Evolutionary conservation across 2,797 vertebrate species (phyloP), one percentile per base, ranked within the genome.

Genomic region (Typhlichthys eigenmanni): DNA sequence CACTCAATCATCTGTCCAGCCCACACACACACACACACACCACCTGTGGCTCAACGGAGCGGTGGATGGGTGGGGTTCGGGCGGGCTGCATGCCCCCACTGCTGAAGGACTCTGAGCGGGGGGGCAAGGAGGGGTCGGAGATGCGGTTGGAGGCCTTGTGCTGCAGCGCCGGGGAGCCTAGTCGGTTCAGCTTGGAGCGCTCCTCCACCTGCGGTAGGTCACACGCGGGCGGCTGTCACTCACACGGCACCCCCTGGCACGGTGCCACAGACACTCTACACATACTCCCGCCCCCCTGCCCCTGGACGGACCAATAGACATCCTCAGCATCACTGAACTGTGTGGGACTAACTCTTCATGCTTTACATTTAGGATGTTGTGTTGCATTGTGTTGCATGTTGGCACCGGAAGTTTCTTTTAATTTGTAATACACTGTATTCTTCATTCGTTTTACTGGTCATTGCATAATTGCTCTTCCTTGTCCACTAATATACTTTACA

Each of bases 71-170:
- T 0, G 96, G 95, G 72, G 95, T 96, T 58, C 94, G 92, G 69
- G 94, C 94, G 0, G 94, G 93, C 86, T 96, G 96, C 71, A 97
- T 93, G 34, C 94, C 93, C 1, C 94, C 94, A 53, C 94, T 95
- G 90, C 96, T 96, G 89, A 98, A 98, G 74, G 96, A 97, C 87
- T 98, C 97, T 0, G 96, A 98, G 14, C 95, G 94, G 56, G 96
- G 94, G 52, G 96, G 95, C 81, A 97, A 90, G 76, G 94, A 95
- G 63, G 96, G 95, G 87, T 98, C 96, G 0, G 97, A 97, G 83
- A 96, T 95, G 76, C 95, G 93, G 90, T 95, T 96, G 84, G 95
- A 94, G 77, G 93, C 94, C 83, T 97, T 98, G 79, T 96, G 96
- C 64, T 95, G 95, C 92, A 96, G 93, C 51, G 95, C 95, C 0